Percentiles rank a stretch among this genome's conserved stretches.
phyloP scores from a whole-genome alignment of 2,888 invertebrate species.

The Drosophila fulvimacula region DNA sequence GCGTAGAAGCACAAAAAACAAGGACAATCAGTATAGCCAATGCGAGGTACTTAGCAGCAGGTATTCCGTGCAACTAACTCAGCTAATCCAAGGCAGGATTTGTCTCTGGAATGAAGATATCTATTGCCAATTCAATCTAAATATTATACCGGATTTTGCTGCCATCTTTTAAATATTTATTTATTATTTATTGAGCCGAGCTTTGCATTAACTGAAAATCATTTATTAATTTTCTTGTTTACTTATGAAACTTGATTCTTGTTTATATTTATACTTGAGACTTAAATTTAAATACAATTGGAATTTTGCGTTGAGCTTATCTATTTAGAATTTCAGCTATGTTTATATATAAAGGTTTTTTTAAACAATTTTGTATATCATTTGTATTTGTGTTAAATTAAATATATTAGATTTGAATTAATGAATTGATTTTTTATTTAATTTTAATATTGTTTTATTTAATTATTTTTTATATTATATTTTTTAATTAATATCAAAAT shows the following conservation, averaged over 20 bases:
- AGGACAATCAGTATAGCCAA: slow-evolving; percentile 27
- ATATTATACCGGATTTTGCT: neutral
- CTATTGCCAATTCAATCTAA: slow-evolving; percentile 32
- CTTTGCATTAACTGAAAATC: neutral
- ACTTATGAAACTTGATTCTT: neutral
- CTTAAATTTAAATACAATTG: neutral
- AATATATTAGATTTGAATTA: too few species aligned
- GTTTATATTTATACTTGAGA: neutral
- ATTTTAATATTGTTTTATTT: too few species aligned
- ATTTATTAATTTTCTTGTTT: neutral
- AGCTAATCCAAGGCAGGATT: slow-evolving; percentile 33
- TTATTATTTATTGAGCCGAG: neutral
- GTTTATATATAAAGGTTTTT: neutral
- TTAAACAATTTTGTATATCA: too few species aligned
- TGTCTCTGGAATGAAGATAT: slow-evolving; percentile 17
- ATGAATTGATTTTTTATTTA: too few species aligned
- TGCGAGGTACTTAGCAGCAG: slow-evolving; percentile 24
- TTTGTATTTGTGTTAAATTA: too few species aligned
- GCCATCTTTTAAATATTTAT: neutral
- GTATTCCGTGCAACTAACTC: slow-evolving; percentile 14
- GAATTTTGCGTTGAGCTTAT: neutral
- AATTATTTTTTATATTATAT: too few species aligned
- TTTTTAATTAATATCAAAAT: too few species aligned
- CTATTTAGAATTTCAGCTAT: neutral
- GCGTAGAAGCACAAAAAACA: slow-evolving; percentile 1